Conservation (phyloP, 2,888 invertebrate genomes). For the Cremastinae sp. region DNA sequence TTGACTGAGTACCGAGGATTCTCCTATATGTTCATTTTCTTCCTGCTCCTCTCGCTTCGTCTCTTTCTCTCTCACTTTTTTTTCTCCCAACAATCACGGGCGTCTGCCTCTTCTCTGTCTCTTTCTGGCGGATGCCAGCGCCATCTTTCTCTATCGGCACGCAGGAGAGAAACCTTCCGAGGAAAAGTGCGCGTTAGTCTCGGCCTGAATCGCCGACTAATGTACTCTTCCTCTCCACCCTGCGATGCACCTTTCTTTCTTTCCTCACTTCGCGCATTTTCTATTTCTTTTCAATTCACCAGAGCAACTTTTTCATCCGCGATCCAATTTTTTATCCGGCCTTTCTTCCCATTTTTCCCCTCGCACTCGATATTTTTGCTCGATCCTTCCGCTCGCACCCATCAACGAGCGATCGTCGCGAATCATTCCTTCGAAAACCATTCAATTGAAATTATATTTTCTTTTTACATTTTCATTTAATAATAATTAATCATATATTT, state of each 20-base stretch:
- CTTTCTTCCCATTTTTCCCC: conserved; percentile 36
- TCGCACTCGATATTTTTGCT: conserved; percentile 58
- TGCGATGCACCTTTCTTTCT: conserved; percentile 20
- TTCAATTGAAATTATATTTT: conserved; percentile 18
- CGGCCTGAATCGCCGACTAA: conserved; percentile 80
- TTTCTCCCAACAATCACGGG: conserved; percentile 4
- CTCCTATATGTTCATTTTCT: conserved; percentile 33
- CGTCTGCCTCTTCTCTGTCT: conserved; percentile 25
- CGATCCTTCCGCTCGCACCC: conserved; percentile 55
- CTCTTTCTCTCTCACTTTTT: conserved; percentile 24
- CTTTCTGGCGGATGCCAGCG: conserved; percentile 44
- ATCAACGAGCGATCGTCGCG: too few relatives aligned
- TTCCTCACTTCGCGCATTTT: conserved; percentile 25
- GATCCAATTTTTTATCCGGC: conserved; percentile 4
- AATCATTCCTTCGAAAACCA: not conserved
- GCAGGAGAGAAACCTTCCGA: conserved; percentile 75
- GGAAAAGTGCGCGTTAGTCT: conserved; percentile 80
- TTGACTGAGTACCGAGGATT: conserved; percentile 41
- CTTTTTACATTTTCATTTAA: conserved; percentile 23
- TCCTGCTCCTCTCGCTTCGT: conserved; percentile 22
- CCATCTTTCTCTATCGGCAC: conserved; percentile 57
- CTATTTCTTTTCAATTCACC: conserved; percentile 37
- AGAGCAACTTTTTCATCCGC: not conserved
- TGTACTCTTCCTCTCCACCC: conserved; percentile 66
- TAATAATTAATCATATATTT: conserved; percentile 64